These are phyloP conservation scores for Neoarius graeffei DNA, from an alignment of 2,113 vertebrate genomes.

Conservation along the genomic window DNA sequence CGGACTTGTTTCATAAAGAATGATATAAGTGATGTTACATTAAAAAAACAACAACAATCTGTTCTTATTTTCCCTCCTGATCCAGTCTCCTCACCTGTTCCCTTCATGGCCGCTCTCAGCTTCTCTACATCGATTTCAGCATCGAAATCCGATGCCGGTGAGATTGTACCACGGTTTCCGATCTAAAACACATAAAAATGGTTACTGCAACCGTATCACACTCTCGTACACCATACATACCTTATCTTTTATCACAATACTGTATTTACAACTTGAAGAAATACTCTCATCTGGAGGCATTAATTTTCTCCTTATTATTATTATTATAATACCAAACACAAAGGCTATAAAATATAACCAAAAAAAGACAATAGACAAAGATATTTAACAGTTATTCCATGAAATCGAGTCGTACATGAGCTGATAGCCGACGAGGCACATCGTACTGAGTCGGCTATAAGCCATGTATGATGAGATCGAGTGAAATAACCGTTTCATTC, in stretches of 20 bases:
- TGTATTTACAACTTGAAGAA: neutral
- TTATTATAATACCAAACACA: no score
- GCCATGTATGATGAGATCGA: no score
- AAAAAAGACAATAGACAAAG: no score
- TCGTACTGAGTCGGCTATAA: no score
- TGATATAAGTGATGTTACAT: neutral
- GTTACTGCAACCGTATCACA: neutral
- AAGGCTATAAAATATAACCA: no score
- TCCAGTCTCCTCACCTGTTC: constrained; percentile 78
- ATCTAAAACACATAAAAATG: constrained; percentile 57
- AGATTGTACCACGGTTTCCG: constrained; percentile 80
- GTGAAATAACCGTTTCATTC: no score
- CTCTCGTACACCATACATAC: neutral
- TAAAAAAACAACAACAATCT: neutral
- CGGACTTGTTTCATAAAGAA: neutral
- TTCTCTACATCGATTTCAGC: constrained; percentile 78
- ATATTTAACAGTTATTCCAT: no score
- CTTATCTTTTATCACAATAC: neutral
- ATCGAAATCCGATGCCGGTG: constrained; percentile 77
- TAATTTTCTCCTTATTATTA: no score
- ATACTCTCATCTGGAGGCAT: neutral
- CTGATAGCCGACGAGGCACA: no score
- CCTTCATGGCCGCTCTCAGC: constrained; percentile 91
- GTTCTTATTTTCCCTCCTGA: neutral
- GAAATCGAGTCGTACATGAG: no score